phyloP scores from a whole-genome alignment of 1,140 invertebrate species.

The Sarcophaga peregrina region DNA sequence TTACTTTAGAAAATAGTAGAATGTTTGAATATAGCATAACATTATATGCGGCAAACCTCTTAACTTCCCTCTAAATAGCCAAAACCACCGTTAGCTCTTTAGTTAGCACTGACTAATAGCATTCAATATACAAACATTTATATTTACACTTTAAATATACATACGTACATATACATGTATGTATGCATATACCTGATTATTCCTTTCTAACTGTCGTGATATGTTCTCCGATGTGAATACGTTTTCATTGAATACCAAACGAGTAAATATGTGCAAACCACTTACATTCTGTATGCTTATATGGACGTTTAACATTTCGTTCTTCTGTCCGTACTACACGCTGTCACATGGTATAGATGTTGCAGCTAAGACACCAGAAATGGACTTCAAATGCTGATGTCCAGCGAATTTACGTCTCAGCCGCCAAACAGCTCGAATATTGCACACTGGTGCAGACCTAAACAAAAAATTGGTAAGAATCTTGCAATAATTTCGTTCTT shows the following conservation, averaged over 20 bases:
- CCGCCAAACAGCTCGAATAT: neutral
- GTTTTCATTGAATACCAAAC: constrained; percentile 5
- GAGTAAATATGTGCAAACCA: constrained; percentile 18
- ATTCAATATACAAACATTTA: neutral
- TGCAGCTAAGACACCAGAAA: neutral
- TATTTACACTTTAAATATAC: neutral
- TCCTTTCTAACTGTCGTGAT: neutral
- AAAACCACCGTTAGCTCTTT: constrained; percentile 14
- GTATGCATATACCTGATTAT: neutral
- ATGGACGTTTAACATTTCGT: neutral
- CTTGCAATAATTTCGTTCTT: too few relatives aligned
- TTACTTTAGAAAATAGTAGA: neutral
- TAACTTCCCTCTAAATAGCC: neutral
- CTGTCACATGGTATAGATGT: neutral
- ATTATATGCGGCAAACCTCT: neutral
- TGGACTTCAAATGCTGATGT: constrained; percentile 2
- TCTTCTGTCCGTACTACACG: neutral
- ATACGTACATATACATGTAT: neutral
- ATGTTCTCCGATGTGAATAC: neutral
- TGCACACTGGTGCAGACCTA: too few relatives aligned
- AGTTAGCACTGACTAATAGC: constrained; percentile 1
- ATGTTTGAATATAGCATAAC: too few relatives aligned
- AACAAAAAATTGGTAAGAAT: too few relatives aligned
- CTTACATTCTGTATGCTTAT: neutral
- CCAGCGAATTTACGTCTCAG: constrained; percentile 9